Evolutionary conservation across 2,113 vertebrate genomes (phyloP).

Genomic region (Prolemur simus): DNA sequence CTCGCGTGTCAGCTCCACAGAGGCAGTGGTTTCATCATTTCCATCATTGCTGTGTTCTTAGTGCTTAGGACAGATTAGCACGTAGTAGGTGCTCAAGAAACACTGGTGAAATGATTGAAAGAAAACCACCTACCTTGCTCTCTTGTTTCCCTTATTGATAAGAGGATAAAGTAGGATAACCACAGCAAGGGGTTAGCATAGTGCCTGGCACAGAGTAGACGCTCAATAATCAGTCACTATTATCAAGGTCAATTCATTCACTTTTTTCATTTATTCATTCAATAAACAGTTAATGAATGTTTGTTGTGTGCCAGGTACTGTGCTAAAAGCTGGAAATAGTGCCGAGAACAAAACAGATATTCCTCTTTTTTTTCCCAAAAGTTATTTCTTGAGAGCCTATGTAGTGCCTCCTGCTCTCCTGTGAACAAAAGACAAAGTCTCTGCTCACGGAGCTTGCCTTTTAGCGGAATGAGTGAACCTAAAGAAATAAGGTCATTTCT

Average conservation of each 20-base stretch:
- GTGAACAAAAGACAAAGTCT: not conserved
- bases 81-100: not conserved
- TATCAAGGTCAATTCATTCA: not conserved
- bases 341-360: not conserved
- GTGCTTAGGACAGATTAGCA: not conserved
- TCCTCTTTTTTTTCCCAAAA: not conserved
- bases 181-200: too few relatives aligned
- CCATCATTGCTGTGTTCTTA: not conserved
- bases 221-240: not conserved
- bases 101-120: not conserved
- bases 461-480: not conserved
- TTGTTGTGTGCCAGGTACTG: not conserved
- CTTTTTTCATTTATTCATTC: not conserved
- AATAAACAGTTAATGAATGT: not conserved
- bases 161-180: not conserved
- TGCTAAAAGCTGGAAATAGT: not conserved
- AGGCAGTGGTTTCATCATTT: not conserved
- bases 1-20: fast-evolving
- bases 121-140: not conserved
- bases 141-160: not conserved
- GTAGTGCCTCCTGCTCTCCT: not conserved
- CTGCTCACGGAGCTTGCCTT: fast-evolving
- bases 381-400: not conserved
- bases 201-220: fast-evolving
- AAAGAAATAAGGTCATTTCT: not conserved